phyloP scores from a whole-genome alignment of 2,888 invertebrate genomes.

The Standfussiana lucernea region DNA sequence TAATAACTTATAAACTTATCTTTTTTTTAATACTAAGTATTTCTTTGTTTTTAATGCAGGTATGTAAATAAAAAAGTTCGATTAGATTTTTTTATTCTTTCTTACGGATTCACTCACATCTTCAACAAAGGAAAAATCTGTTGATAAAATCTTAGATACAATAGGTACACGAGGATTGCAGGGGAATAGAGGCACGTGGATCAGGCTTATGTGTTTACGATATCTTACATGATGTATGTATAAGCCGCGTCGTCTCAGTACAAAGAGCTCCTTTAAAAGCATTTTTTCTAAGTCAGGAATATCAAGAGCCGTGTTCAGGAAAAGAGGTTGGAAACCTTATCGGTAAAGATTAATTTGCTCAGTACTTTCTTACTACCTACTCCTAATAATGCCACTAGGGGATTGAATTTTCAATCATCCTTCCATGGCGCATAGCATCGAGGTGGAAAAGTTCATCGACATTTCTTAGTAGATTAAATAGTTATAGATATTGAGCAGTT shows the following conservation, averaged over 20 bases:
- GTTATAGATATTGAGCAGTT: background rate
- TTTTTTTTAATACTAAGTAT: background rate
- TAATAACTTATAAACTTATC: background rate
- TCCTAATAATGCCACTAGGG: too few relatives aligned
- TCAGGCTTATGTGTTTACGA: too few relatives aligned
- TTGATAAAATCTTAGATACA: background rate
- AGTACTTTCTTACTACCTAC: too few relatives aligned
- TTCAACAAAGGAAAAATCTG: background rate
- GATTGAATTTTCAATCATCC: background rate
- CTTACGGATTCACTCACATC: too few relatives aligned
- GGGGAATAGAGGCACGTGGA: background rate
- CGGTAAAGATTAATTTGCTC: background rate
- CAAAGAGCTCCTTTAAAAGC: background rate
- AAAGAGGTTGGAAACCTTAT: too few relatives aligned
- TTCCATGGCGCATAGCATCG: background rate
- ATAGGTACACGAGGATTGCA: background rate
- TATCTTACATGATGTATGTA: too few relatives aligned
- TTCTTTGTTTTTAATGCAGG: background rate
- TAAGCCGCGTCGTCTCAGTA: background rate
- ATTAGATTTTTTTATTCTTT: background rate
- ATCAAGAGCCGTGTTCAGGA: background rate
- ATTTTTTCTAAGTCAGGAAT: background rate
- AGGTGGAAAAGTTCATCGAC: background rate
- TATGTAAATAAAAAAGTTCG: background rate
- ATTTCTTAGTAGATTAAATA: background rate